A percentile compares a stretch with the other conserved stretches of the same genome.
Conservation (phyloP, 2,797 vertebrate genomes). For the Halcyon smyrnensis region DNA sequence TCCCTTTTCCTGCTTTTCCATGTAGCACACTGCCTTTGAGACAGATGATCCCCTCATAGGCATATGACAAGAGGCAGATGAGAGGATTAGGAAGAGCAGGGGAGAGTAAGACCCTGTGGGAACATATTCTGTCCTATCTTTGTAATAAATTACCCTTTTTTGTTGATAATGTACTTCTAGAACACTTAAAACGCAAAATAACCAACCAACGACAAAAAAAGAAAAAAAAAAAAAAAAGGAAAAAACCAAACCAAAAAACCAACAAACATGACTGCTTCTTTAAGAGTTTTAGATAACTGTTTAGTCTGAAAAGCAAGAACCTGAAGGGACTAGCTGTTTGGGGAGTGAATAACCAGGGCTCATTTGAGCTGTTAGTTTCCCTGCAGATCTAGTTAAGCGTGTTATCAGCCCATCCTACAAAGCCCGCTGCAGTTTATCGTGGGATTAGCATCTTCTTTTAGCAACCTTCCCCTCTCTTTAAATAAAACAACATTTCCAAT, state of each 20-base stretch:
- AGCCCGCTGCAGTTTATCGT: background rate
- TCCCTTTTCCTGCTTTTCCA: background rate
- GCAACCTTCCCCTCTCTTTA: background rate
- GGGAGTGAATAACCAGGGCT: background rate
- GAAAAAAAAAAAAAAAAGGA: too few species aligned
- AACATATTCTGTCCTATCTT: background rate
- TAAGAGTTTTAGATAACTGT: background rate
- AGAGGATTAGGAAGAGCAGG: background rate
- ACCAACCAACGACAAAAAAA: background rate
- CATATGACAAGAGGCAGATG: background rate
- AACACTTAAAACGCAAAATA: background rate
- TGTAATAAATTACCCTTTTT: background rate
- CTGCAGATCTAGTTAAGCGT: background rate
- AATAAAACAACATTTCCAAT: background rate
- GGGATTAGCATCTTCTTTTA: background rate
- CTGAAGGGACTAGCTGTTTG: background rate
- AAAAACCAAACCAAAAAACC: too few species aligned
- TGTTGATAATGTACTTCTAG: background rate
- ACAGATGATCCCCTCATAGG: background rate
- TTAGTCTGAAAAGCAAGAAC: background rate
- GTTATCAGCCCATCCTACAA: background rate
- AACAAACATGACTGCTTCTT: background rate
- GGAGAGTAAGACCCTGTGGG: background rate
- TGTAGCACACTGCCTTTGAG: background rate
- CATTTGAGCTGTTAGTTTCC: background rate